These are phyloP conservation scores for Temnothorax rugatulus DNA, from an alignment of 2,888 invertebrate genomes.

Conservation along the genomic window DNA sequence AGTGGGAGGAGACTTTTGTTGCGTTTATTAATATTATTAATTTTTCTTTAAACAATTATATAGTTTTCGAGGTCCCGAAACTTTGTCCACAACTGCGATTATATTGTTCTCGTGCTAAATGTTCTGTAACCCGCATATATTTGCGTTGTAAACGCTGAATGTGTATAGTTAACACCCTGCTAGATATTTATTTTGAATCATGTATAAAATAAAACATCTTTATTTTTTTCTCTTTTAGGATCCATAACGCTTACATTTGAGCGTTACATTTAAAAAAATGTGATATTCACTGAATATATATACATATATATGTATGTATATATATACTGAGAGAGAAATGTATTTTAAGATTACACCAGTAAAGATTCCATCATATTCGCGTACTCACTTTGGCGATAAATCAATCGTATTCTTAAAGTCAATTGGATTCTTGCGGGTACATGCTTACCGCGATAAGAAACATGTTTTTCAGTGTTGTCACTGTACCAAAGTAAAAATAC, in stretches of 20 bases:
- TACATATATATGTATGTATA: slow-evolving; percentile 43
- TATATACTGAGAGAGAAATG: slow-evolving; percentile 53
- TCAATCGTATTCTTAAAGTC: slow-evolving; percentile 64
- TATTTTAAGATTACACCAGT: slow-evolving; percentile 66
- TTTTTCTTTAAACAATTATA: slow-evolving; percentile 75
- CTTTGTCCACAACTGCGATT: slow-evolving; percentile 73
- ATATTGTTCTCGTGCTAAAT: slow-evolving; percentile 65
- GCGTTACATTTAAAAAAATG: slow-evolving; percentile 61
- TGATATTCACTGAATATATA: slow-evolving; percentile 46
- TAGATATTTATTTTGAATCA: slow-evolving; percentile 67
- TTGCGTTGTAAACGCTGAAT: slow-evolving; percentile 68
- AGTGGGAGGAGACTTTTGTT: slow-evolving; percentile 70
- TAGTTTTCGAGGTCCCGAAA: slow-evolving; percentile 76
- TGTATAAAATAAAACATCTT: slow-evolving; percentile 63
- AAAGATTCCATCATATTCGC: slow-evolving; percentile 67
- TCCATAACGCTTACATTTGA: slow-evolving; percentile 52
- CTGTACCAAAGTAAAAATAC: slow-evolving; percentile 55
- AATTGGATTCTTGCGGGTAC: slow-evolving; percentile 25
- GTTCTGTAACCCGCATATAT: slow-evolving; percentile 63
- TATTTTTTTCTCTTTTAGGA: slow-evolving; percentile 58
- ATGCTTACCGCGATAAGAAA: slow-evolving; percentile 47
- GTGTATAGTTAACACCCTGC: slow-evolving; percentile 69
- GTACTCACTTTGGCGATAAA: slow-evolving; percentile 68
- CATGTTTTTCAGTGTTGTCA: slow-evolving; percentile 44
- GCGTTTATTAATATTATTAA: slow-evolving; percentile 74